Percentiles rank a stretch among this genome's conserved stretches.
These are phyloP conservation scores for Xerus rutilus DNA, from an alignment of 2,797 vertebrate species.

Conservation along the genomic window DNA sequence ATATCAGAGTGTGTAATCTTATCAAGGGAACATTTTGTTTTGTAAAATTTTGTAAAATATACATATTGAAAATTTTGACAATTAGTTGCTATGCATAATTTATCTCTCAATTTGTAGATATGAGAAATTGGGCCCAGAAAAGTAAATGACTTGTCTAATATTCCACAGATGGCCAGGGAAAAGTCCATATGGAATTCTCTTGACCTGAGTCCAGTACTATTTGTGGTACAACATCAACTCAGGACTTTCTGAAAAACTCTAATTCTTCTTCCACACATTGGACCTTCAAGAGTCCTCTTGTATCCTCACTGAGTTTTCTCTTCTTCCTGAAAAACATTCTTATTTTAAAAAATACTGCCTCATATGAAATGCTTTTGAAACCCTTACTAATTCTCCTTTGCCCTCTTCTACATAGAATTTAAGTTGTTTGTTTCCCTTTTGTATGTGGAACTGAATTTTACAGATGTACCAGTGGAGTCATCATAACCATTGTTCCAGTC, in stretches of 20 bases:
- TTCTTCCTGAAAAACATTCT: background rate
- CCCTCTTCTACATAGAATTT: background rate
- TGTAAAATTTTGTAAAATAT: background rate
- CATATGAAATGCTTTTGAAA: background rate
- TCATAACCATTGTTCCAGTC: background rate
- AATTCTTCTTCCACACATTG: background rate
- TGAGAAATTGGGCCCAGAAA: background rate
- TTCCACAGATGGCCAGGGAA: background rate
- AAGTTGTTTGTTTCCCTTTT: background rate
- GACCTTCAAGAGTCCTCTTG: background rate
- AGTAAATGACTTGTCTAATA: background rate
- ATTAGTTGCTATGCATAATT: background rate
- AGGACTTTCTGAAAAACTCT: background rate
- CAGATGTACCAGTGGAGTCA: background rate
- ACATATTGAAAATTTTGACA: background rate
- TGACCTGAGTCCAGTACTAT: background rate
- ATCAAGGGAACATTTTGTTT: constrained; percentile 55
- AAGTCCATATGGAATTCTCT: background rate
- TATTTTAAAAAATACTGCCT: constrained; percentile 21
- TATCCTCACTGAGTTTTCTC: background rate
- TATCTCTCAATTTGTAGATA: background rate
- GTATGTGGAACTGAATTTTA: background rate
- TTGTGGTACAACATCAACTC: background rate
- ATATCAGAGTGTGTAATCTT: background rate
- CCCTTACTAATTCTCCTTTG: background rate